Conservation (phyloP, 2,113 vertebrate genomes). For the Hydrolagus affinis region DNA sequence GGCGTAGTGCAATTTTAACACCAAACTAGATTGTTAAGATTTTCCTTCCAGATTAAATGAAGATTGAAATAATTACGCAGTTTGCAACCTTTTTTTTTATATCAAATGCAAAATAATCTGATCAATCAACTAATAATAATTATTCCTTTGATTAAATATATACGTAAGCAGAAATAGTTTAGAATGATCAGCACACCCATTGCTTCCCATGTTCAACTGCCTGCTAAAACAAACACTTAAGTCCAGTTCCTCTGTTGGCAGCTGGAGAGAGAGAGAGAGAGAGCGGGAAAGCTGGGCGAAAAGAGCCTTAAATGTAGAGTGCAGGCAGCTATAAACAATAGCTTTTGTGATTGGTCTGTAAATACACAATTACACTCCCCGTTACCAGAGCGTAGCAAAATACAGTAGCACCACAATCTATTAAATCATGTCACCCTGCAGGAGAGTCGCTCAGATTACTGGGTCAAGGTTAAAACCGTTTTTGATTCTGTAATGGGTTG, state of each 20-base stretch:
- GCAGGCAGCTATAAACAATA: slow-evolving; percentile 10
- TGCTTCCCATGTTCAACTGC: not conserved
- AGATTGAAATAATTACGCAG: no score
- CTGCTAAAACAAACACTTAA: not conserved
- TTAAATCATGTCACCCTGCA: not conserved
- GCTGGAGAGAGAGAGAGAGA: not conserved
- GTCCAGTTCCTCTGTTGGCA: not conserved
- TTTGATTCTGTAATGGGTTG: not conserved
- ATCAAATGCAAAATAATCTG: not conserved
- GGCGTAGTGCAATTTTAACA: no score
- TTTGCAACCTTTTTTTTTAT: not conserved
- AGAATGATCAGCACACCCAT: not conserved
- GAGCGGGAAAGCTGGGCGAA: not conserved
- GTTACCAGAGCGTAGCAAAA: not conserved
- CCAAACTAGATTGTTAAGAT: no score
- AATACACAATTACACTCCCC: not conserved
- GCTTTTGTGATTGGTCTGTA: not conserved
- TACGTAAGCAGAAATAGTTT: not conserved
- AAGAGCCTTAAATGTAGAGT: not conserved
- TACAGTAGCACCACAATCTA: not conserved
- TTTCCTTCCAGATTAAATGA: no score
- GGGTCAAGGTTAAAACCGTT: not conserved
- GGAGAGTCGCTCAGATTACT: not conserved
- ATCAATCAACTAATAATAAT: not conserved
- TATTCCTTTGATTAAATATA: not conserved